These are phyloP conservation scores for Lithobates sylvaticus DNA, from an alignment of 2,797 vertebrate genomes.

Conservation along the genomic window DNA sequence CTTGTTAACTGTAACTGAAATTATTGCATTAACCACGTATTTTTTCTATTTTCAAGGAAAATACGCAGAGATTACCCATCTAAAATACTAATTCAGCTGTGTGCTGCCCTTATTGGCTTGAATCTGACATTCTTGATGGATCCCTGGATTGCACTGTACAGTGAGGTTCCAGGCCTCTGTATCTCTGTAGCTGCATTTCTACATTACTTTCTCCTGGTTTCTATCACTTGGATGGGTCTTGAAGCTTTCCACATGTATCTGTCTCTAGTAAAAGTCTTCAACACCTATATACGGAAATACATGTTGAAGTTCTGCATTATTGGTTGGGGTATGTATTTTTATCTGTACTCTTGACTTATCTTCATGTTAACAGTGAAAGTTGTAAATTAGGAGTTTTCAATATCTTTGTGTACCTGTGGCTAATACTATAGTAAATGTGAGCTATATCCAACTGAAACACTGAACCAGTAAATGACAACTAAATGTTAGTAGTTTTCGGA, in stretches of 20 bases:
- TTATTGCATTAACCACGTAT: not conserved
- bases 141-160: conserved; percentile 88
- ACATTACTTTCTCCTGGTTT: conserved; percentile 94
- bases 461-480: no score
- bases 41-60: conserved; percentile 79
- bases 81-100: conserved; percentile 95
- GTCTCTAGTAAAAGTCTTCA: conserved; percentile 93
- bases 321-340: conserved; percentile 91
- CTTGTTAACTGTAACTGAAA: not conserved
- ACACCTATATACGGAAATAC: conserved; percentile 91
- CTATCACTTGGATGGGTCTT: conserved; percentile 96
- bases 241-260: conserved; percentile 98
- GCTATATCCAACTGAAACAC: no score
- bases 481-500: no score
- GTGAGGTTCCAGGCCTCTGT: conserved; percentile 77
- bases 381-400: no score
- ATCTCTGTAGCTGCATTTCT: conserved; percentile 90
- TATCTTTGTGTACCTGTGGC: not conserved
- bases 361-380: not conserved
- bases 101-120: conserved; percentile 86
- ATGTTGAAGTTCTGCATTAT: conserved; percentile 91
- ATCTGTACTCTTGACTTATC: not conserved
- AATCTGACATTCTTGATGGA: conserved; percentile 90
- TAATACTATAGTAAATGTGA: not conserved
- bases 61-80: conserved; percentile 92